Evolutionary conservation across 2,797 vertebrate genomes (phyloP).

Genomic region (Falco concolor): DNA sequence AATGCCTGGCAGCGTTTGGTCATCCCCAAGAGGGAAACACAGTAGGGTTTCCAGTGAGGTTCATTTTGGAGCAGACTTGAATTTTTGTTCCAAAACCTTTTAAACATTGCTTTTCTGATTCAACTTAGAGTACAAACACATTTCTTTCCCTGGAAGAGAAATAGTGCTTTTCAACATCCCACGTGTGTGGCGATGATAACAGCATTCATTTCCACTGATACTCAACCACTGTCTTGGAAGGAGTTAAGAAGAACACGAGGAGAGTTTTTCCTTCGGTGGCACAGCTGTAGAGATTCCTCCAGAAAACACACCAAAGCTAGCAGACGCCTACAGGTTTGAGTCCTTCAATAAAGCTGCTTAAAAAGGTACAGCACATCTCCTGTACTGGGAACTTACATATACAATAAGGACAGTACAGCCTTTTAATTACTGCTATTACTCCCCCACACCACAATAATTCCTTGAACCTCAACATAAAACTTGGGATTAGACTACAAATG

Average conservation of each 20-base stretch:
- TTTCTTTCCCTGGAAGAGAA: slow-evolving; percentile 7
- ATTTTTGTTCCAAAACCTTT: slow-evolving; percentile 10
- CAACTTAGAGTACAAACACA: slow-evolving; percentile 4
- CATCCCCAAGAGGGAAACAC: not conserved
- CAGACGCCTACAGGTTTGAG: not conserved
- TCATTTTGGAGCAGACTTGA: not conserved
- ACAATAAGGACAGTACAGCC: not conserved
- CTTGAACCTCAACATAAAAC: not conserved
- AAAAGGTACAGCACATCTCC: not conserved
- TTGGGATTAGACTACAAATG: not conserved
- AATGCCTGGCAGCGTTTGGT: not conserved
- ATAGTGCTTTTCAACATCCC: not conserved
- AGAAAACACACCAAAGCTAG: not conserved
- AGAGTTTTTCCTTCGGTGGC: not conserved
- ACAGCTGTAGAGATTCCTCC: not conserved
- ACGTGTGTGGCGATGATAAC: not conserved
- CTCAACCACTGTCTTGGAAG: slow-evolving; percentile 9
- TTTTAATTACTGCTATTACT: not conserved
- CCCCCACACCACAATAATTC: not conserved
- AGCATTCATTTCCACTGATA: not conserved
- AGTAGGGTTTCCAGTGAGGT: not conserved
- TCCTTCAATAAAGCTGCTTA: not conserved
- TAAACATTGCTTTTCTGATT: not conserved
- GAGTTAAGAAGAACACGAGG: not conserved
- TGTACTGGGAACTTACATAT: not conserved